phyloP scores from a whole-genome alignment of 37 sponge, comb jelly and placozoan genomes.

The Halisarca cf. caerulea region DNA sequence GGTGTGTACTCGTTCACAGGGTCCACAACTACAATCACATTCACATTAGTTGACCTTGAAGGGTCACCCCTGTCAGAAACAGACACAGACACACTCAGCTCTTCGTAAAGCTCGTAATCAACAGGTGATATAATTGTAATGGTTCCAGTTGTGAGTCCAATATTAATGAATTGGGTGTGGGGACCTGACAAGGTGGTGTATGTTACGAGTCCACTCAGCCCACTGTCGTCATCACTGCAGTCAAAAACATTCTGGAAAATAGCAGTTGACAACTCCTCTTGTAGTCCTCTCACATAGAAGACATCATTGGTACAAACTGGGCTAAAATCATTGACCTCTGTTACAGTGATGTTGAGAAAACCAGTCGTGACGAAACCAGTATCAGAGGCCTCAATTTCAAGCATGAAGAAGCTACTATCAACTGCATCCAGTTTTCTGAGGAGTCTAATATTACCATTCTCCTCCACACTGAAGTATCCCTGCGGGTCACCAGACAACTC shows the following conservation, averaged over 20 bases:
- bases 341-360: conserved; percentile 36
- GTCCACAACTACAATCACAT: conserved; percentile 7
- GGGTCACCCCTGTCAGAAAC: conserved; percentile 10
- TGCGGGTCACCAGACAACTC: conserved; percentile 11
- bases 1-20: conserved; percentile 36
- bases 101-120: not conserved
- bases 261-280: not conserved
- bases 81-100: not conserved
- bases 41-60: not conserved
- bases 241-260: not conserved
- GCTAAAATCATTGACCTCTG: conserved; percentile 52
- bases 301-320: conserved; percentile 28
- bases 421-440: conserved; percentile 37
- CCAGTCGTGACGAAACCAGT: conserved; percentile 10
- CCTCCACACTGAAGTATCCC: conserved; percentile 35
- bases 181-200: not conserved
- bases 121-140: not conserved
- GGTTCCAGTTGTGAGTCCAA: not conserved
- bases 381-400: conserved; percentile 55
- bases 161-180: not conserved
- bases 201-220: not conserved
- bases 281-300: not conserved
- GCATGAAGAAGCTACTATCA: conserved; percentile 5
- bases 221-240: conserved; percentile 15
- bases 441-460: conserved; percentile 54